phyloP scores from a whole-genome alignment of 2,113 vertebrate species.

The Burhinus bistriatus region DNA sequence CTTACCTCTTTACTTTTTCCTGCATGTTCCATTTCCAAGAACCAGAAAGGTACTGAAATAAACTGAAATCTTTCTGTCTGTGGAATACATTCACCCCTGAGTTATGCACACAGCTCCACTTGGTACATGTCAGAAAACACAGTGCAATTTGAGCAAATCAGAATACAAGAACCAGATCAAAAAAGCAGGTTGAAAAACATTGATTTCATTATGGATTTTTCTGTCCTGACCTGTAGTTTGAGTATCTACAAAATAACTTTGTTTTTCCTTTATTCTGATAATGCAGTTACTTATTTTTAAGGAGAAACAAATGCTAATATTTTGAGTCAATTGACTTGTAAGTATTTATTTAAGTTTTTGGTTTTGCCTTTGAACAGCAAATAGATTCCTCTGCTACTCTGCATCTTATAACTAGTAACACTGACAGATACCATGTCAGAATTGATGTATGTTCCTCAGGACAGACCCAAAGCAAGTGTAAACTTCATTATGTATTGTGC shows the following conservation, averaged over 20 bases:
- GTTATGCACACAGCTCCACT: background rate
- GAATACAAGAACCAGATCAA: background rate
- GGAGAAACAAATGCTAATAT: background rate
- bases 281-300: background rate
- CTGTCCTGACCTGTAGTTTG: background rate
- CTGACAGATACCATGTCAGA: constrained; percentile 31
- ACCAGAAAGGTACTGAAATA: background rate
- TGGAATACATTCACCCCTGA: background rate
- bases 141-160: background rate
- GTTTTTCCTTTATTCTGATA: background rate
- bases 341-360: background rate
- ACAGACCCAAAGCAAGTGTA: constrained; percentile 66
- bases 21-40: background rate
- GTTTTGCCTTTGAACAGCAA: background rate
- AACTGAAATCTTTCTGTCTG: background rate
- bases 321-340: background rate
- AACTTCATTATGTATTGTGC: constrained; percentile 46
- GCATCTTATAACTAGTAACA: constrained; percentile 64
- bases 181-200: background rate
- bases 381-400: background rate
- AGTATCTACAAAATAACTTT: background rate
- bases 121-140: background rate
- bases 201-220: background rate
- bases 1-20: background rate
- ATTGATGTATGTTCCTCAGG: constrained; percentile 25